Evolutionary conservation across 2,797 vertebrate genomes (phyloP), one percentile per base, ranked within the genome.

Genomic region (Poliocrania exsul): DNA sequence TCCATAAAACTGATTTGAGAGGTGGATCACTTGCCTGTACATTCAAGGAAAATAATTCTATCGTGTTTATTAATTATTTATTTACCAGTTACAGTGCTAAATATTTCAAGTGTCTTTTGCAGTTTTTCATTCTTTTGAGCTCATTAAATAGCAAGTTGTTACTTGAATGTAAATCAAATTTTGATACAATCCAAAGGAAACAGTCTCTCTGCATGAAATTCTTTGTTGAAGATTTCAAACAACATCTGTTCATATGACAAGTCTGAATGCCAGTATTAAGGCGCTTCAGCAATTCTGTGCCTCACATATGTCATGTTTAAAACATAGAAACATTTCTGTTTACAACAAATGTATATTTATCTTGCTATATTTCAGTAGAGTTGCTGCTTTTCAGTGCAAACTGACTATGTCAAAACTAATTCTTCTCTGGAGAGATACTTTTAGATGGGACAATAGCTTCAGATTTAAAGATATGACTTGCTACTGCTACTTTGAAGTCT

Each of bases 171-270:
- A 95, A 93, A 95, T 70, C 69, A 90, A 92, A 86, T 3, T 4
- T 67, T 91, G 79, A 81, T 84, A 90, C 21, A 94, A 87, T 91
- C 92, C 92, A 93, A 95, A 92, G 35, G 73, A 93, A 96, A 86
- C 83, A 90, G 38, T 77, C 35, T 88, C 75, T 67, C 42, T 64
- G 62, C 44, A 81, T 88, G 81, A 87, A 94, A 82, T 58, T 62
- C 5, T 60, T 95, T 88, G 75, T 25, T 66, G 51, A 88, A 61
- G 35, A 92, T 78, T 93, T 95, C 96, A 95, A 93, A 95, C 79
- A 95, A 87, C 91, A 95, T 95, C 94, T 95, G 90, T 72, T 96
- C 86, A 24, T 50, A 13, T 49, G 93, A 77, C 64, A 85, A 54
- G 35, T 73, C 29, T 93, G 80, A 86, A 91, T 85, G 70, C 37